Evolutionary conservation across 2,113 vertebrate species (phyloP).

Genomic region (Physeter macrocephalus): DNA sequence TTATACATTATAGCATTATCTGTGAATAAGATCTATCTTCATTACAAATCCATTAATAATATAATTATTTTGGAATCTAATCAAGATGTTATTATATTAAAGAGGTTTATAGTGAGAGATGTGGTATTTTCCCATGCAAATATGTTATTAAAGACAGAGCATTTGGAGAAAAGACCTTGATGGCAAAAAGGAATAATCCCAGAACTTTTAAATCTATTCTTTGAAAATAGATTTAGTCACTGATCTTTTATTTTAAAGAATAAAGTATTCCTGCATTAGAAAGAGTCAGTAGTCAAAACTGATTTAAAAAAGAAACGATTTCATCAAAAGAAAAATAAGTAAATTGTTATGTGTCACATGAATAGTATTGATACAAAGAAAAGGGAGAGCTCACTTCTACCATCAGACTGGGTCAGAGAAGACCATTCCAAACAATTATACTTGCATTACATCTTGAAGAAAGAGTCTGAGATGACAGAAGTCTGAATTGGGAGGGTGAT

Average conservation of each 20-base stretch:
- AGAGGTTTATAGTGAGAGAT: neutral
- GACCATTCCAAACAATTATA: neutral
- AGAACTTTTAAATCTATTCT: neutral
- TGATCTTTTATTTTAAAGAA: neutral
- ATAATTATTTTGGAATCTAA: neutral
- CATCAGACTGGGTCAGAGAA: neutral
- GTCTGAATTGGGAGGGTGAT: neutral
- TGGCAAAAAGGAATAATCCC: neutral
- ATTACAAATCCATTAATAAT: neutral
- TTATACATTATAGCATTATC: neutral
- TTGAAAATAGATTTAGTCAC: neutral
- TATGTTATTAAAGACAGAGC: neutral
- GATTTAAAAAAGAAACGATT: neutral
- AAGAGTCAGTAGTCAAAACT: neutral
- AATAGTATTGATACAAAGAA: neutral
- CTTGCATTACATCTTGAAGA: neutral
- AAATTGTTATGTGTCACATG: neutral
- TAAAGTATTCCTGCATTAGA: neutral
- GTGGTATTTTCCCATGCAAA: neutral
- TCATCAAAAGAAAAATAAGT: neutral
- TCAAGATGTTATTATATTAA: conserved; percentile 17
- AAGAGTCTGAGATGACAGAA: neutral
- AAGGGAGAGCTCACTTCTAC: neutral
- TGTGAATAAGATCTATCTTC: neutral
- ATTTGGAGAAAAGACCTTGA: neutral